Conservation (phyloP, 2,113 vertebrate species). For the Thalassoma bifasciatum region DNA sequence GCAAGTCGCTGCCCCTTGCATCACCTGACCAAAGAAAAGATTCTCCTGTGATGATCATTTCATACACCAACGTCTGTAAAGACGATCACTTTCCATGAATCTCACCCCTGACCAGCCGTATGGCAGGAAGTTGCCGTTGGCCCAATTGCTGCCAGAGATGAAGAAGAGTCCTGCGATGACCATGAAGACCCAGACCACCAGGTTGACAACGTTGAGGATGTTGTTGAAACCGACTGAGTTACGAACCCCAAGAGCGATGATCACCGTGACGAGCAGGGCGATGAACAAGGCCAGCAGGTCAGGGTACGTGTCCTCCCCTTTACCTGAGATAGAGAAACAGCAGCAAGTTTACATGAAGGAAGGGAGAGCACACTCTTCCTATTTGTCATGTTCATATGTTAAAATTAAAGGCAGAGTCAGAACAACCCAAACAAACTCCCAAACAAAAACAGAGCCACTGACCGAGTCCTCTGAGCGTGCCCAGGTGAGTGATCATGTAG, state of each 20-base stretch:
- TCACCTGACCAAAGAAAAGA: slow-evolving; percentile 82
- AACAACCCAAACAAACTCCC: too few relatives aligned
- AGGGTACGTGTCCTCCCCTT: slow-evolving; percentile 95
- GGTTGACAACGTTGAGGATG: slow-evolving; percentile 91
- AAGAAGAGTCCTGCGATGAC: slow-evolving; percentile 95
- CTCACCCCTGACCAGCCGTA: slow-evolving; percentile 98
- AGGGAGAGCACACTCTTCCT: too few relatives aligned
- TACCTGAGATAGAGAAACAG: slow-evolving; percentile 79
- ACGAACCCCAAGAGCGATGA: slow-evolving; percentile 91
- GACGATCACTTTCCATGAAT: neutral
- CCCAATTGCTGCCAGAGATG: slow-evolving; percentile 91
- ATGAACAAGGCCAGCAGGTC: slow-evolving; percentile 94
- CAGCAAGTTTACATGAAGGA: too few relatives aligned
- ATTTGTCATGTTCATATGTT: too few relatives aligned
- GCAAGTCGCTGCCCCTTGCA: slow-evolving; percentile 94
- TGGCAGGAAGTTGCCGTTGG: slow-evolving; percentile 90
- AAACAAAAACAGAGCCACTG: too few relatives aligned
- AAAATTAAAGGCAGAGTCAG: too few relatives aligned
- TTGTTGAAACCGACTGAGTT: slow-evolving; percentile 97
- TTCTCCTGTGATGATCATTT: neutral
- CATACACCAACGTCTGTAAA: neutral
- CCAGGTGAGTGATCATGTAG: slow-evolving; percentile 93
- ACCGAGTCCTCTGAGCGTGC: slow-evolving; percentile 93
- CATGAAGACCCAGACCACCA: slow-evolving; percentile 95
- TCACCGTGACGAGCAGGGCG: slow-evolving; percentile 89